These are phyloP conservation scores for Tor tambroides DNA, from an alignment of 2,113 vertebrate genomes.

Conservation along the genomic window DNA sequence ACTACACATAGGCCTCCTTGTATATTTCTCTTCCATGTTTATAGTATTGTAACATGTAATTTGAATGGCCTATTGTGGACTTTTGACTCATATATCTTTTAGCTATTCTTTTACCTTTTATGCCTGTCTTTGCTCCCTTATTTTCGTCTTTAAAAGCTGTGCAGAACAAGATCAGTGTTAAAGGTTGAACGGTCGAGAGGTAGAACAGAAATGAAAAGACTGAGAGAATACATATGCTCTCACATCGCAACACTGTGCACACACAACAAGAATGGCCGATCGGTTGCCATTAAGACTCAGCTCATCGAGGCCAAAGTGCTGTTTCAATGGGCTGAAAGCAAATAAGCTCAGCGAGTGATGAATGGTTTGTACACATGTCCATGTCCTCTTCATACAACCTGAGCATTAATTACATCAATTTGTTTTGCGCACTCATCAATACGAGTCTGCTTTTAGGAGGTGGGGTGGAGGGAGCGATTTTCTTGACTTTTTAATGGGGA, in stretches of 20 bases:
- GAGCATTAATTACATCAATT: conserved; percentile 78
- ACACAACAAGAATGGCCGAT: conserved; percentile 44
- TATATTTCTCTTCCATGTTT: neutral
- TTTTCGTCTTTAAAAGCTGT: neutral
- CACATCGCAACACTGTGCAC: neutral
- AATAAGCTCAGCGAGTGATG: conserved; percentile 70
- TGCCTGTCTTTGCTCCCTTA: neutral
- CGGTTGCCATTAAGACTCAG: conserved; percentile 71
- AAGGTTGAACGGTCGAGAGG: neutral
- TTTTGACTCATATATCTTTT: neutral
- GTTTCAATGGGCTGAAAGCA: conserved; percentile 73
- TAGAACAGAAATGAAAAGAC: neutral
- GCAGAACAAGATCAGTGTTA: neutral
- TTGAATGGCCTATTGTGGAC: neutral
- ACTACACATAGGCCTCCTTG: neutral
- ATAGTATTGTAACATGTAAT: neutral
- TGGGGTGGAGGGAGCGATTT: neutral
- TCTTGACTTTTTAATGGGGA: conserved; percentile 40
- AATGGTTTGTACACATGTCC: conserved; percentile 70
- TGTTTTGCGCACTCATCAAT: conserved; percentile 76
- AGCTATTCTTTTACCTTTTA: neutral
- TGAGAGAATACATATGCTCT: neutral
- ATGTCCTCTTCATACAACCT: conserved; percentile 73
- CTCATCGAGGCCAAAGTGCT: conserved; percentile 67
- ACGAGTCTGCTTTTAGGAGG: conserved; percentile 59